A percentile compares a stretch with the other conserved stretches of the same genome.
Evolutionary conservation across 1,140 invertebrate genomes (phyloP).

Genomic region (Megathymus violae): DNA sequence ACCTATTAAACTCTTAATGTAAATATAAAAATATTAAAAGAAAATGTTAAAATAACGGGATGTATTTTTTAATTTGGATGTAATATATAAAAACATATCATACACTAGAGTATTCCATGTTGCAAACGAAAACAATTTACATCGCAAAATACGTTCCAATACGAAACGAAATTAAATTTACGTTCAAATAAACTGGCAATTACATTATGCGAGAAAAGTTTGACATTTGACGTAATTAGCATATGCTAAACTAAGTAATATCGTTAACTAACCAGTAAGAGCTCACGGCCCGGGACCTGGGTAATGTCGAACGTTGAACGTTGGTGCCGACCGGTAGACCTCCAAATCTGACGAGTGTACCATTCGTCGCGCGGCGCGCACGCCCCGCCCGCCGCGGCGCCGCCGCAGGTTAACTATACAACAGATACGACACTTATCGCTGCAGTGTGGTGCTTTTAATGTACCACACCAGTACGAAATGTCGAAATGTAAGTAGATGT

Average conservation of each 20-base stretch:
- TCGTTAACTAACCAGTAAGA: conserved; percentile 10
- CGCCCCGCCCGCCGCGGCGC: conserved; percentile 38
- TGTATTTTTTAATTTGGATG: too few species aligned
- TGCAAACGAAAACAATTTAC: too few species aligned
- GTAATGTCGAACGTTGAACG: too few species aligned
- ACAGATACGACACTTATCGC: conserved; percentile 5
- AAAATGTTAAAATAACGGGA: too few species aligned
- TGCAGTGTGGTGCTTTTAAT: too few species aligned
- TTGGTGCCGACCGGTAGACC: conserved; percentile 38
- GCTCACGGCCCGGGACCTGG: too few species aligned
- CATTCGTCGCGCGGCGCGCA: conserved; percentile 26
- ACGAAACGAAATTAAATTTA: neutral
- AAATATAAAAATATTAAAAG: too few species aligned
- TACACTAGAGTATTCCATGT: too few species aligned
- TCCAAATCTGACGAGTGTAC: conserved; percentile 28
- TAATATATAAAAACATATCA: too few species aligned
- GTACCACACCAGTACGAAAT: too few species aligned
- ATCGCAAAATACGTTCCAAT: neutral
- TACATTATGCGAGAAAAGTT: conserved; percentile 11
- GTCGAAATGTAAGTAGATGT: too few species aligned
- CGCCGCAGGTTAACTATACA: conserved; percentile 6
- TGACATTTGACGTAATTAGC: conserved; percentile 21
- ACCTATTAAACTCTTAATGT: too few species aligned
- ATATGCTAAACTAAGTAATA: conserved; percentile 20
- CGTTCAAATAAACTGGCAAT: neutral